Base-by-base conservation (phyloP, 2,113 vertebrate genomes). In the Gallinago undulata region DNA sequence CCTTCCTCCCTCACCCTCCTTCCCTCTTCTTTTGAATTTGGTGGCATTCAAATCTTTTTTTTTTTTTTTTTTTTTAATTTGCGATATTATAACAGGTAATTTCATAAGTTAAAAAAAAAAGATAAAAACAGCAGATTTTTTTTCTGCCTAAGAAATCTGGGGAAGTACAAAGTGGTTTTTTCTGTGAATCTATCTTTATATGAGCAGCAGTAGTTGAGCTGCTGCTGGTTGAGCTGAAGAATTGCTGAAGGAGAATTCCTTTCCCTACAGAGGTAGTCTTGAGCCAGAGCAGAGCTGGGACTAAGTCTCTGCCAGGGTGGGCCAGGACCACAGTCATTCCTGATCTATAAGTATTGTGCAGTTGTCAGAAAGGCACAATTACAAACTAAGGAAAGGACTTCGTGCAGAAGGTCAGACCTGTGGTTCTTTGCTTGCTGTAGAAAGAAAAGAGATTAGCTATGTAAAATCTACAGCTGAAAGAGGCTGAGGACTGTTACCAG, bases 241-340 rank as follows among this genome's bases (percentile, higher is more conserved):
- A 57, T 6, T 62, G 13, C 8, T 45, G 5, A 21, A 56, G 27
- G 7, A 68, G 9, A 79, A 51, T 60, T 60, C 2, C 35, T 60
- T 66, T 22, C 11, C 21, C 9, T 56, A 19, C 10, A 76, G 33
- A 64, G 13, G 16, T n/a, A 51, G 12, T 19, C 37, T 68, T 66
- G 41, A 10, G 45, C 13, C 7, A 39, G 25, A 19, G 27, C 13
- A 82, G 33, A 48, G 5, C 4, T 41, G 15, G 11, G 6, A 51
- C 25, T 17, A 19, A 35, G 11, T 37, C 19, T 89, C 7, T 70
- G 30, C 8, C 7, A 18, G 4, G 21, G 5, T 24, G 7, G 21
- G 7, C 33, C 11, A 31, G 13, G 30, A 39, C 6, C 30, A 2
- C 13, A 35, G 10, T 1, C 4, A 5, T 66, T 7, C 3, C 24